These are phyloP conservation scores for Brachyptera risi DNA, from an alignment of 2,888 invertebrate species.

Conservation along the genomic window DNA sequence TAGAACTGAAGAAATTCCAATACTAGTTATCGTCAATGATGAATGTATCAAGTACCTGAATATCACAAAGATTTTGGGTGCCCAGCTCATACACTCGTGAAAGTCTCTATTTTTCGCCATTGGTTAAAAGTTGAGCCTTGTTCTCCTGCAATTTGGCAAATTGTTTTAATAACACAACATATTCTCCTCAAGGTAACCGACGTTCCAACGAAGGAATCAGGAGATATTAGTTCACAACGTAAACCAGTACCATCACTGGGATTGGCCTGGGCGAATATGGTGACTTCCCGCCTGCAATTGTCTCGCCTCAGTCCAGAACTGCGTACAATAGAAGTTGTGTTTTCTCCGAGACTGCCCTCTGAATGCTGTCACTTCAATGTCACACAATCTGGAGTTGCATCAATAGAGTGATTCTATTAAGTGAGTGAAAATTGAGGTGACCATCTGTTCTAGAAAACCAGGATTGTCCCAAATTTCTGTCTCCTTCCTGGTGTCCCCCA, in stretches of 20 bases:
- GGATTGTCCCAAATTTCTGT: too few species aligned
- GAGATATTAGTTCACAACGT: conserved; percentile 22
- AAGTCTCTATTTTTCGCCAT: too few species aligned
- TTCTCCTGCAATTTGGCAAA: background rate
- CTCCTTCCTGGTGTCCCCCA: too few species aligned
- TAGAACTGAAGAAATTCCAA: background rate
- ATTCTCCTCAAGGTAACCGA: conserved; percentile 34
- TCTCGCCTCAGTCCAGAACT: conserved; percentile 38
- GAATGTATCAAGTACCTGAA: too few species aligned
- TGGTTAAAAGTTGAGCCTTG: background rate
- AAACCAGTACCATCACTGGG: conserved; percentile 56
- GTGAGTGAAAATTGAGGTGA: too few species aligned
- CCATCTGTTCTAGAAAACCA: too few species aligned
- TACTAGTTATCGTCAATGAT: too few species aligned
- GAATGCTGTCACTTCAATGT: conserved; percentile 50
- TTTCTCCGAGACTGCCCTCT: conserved; percentile 55
- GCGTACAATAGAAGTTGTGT: conserved; percentile 51
- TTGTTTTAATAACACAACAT: background rate
- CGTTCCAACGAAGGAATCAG: background rate
- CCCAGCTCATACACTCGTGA: too few species aligned
- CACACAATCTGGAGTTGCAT: conserved; percentile 45
- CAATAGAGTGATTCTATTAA: too few species aligned
- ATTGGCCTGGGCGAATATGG: conserved; percentile 61
- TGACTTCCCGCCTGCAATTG: conserved; percentile 56
- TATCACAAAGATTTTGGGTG: too few species aligned